Evolutionary conservation across 2,797 vertebrate species (phyloP).

Genomic region (Esox masquinongy): DNA sequence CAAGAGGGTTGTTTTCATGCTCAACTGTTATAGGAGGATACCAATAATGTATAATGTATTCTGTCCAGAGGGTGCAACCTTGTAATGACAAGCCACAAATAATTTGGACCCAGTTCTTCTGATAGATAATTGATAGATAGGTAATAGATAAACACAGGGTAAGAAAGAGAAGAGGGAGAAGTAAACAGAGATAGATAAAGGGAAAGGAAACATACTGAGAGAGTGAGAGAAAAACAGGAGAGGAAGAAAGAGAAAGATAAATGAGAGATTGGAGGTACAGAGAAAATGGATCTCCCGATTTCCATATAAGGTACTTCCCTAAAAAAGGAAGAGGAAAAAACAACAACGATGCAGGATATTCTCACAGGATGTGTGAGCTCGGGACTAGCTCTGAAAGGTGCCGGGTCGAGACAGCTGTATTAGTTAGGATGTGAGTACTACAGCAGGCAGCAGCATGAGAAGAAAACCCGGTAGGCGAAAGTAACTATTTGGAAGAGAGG

Average conservation of each 20-base stretch:
- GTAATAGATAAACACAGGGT: not conserved
- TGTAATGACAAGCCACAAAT: constrained; percentile 13
- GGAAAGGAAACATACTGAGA: constrained; percentile 12
- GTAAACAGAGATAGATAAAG: not conserved
- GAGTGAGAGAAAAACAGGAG: not conserved
- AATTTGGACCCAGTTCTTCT: not conserved
- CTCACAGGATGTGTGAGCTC: constrained; percentile 74
- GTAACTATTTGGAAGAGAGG: constrained; percentile 37
- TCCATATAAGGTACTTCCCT: constrained; percentile 73
- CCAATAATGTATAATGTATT: not conserved
- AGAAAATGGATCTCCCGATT: constrained; percentile 53
- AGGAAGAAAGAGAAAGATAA: not conserved
- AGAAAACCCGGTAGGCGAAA: constrained; percentile 36
- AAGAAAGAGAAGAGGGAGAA: not conserved
- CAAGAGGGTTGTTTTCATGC: constrained; percentile 36
- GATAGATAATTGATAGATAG: constrained; percentile 6
- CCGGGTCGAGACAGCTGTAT: constrained; percentile 51
- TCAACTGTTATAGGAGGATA: not conserved
- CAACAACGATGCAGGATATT: constrained; percentile 68
- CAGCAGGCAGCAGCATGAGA: constrained; percentile 33
- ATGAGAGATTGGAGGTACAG: constrained; percentile 20
- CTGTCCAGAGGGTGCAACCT: not conserved
- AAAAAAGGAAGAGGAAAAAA: constrained; percentile 52
- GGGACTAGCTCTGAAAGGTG: constrained; percentile 48
- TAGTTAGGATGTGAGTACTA: constrained; percentile 30